Evolutionary conservation across 2,797 vertebrate species (phyloP), one percentile per base, ranked within the genome.

Genomic region (Miichthys miiuy): DNA sequence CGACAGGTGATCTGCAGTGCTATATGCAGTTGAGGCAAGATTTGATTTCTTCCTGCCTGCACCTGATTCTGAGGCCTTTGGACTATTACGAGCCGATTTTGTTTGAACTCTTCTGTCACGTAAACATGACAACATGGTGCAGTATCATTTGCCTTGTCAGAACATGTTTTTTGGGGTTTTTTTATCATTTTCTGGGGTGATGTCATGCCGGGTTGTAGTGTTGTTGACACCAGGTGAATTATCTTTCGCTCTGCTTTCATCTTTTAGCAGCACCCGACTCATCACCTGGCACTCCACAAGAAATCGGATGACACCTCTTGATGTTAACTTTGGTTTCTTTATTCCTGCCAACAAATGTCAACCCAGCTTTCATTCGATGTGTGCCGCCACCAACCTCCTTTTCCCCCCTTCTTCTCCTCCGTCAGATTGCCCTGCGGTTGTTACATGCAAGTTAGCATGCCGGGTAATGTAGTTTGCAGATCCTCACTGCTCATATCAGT

Each of bases 171-270:
- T 27, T 55, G 2, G 2, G 2, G 47, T 60, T 56, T 76, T 41
- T 13, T 55, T 6, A 54, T 80, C 50, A 20, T 80, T 86, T 78
- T 68, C 57, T n/a, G 23, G 48, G 52, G 6, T 63, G 72, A 77
- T 86, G 78, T 68, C 72, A 86, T 72, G 65, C 77, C 21, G 16
- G 48, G 57, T 62, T 81, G 58, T 70, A 57, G 66, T 73, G 71
- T 54, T 77, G 82, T 87, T 90, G 87, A 90, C 74, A 78, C 60
- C 65, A 42, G 76, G 75, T 87, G 78, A 90, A 80, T 82, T 84
- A 81, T 79, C 67, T 65, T 65, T 55, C 42, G 61, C 13, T 68
- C 47, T 51, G 41, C 86, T 90, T 89, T 88, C 74, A 86, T 90
- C 79, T 86, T 76, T 68, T 23, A 81, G 73, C 68, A 70, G 77